These are phyloP conservation scores for Drosophila carrolli DNA, from an alignment of 1,140 invertebrate genomes.

Conservation along the genomic window DNA sequence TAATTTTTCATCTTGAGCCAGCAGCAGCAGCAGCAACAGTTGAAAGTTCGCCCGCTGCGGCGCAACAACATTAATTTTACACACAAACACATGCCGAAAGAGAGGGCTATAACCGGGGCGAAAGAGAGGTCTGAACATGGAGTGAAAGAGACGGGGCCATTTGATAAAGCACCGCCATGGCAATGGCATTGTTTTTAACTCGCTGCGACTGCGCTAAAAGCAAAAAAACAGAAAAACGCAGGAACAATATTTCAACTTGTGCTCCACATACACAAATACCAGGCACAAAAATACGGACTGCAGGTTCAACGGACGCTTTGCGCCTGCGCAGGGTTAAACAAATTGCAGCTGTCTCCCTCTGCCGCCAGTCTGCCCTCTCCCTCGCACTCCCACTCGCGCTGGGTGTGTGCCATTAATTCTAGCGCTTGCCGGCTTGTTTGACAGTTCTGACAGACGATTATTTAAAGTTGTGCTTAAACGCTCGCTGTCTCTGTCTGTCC, in stretches of 20 bases:
- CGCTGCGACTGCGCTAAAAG: slow-evolving; percentile 74
- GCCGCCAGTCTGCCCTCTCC: background rate
- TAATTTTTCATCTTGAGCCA: slow-evolving; percentile 84
- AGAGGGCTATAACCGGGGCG: slow-evolving; percentile 2
- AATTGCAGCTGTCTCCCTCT: slow-evolving; percentile 58
- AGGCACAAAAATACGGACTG: slow-evolving; percentile 24
- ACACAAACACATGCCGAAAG: slow-evolving; percentile 48
- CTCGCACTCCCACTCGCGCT: slow-evolving; percentile 27
- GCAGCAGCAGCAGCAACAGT: slow-evolving; percentile 72
- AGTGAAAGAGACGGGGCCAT: slow-evolving; percentile 28
- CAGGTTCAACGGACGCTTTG: slow-evolving; percentile 81
- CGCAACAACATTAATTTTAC: slow-evolving; percentile 79
- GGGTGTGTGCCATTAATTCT: slow-evolving; percentile 82
- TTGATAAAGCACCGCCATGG: slow-evolving; percentile 73
- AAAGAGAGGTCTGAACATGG: background rate
- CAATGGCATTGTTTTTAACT: slow-evolving; percentile 81
- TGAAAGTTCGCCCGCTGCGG: slow-evolving; percentile 83
- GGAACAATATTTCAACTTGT: slow-evolving; percentile 84
- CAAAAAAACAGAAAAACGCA: slow-evolving; percentile 53
- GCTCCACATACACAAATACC: slow-evolving; percentile 47
- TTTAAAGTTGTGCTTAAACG: slow-evolving; percentile 85
- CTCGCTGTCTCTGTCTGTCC: slow-evolving; percentile 9
- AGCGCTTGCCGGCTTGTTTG: slow-evolving; percentile 84
- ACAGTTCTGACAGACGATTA: slow-evolving; percentile 85
- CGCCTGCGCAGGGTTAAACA: slow-evolving; percentile 76